These are phyloP conservation scores for Dreissena rostriformis DNA, from an alignment of 1,140 invertebrate genomes.

Conservation along the genomic window DNA sequence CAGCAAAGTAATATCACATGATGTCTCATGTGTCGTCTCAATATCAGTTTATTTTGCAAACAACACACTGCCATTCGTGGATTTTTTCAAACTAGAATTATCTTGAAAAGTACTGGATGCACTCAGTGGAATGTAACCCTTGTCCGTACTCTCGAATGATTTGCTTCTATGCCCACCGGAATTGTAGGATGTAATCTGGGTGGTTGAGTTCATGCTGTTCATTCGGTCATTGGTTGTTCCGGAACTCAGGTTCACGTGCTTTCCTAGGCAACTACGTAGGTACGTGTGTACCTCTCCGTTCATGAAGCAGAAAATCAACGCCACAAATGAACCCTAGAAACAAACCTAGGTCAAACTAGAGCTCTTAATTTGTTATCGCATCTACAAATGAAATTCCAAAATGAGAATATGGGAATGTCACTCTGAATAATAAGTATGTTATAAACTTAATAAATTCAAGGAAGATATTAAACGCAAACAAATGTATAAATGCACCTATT, in stretches of 20 bases:
- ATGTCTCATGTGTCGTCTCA: no score
- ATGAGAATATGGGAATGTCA: background rate
- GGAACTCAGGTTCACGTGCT: conserved; percentile 19
- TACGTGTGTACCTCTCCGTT: conserved; percentile 49
- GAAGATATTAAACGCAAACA: background rate
- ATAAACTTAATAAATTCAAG: background rate
- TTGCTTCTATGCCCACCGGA: background rate
- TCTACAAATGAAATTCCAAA: no score
- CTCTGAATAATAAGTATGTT: background rate
- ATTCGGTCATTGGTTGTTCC: background rate
- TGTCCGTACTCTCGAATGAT: conserved; percentile 31
- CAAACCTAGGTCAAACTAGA: no score
- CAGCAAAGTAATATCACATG: no score
- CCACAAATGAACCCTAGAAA: no score
- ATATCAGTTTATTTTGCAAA: conserved; percentile 4
- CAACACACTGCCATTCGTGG: conserved; percentile 24
- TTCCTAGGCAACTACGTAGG: conserved; percentile 10
- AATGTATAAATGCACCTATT: background rate
- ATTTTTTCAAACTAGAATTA: background rate
- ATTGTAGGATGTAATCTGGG: conserved; percentile 29
- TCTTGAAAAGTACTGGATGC: conserved; percentile 22
- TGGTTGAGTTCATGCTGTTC: conserved; percentile 42
- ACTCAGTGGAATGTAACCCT: conserved; percentile 30
- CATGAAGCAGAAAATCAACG: conserved; percentile 46
- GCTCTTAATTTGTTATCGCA: no score